A percentile compares a stretch with the other conserved stretches of the same genome.
These are phyloP conservation scores for Actinopyga echinites DNA, from an alignment of 53 echinoderm and acorn worm species.

Conservation along the genomic window DNA sequence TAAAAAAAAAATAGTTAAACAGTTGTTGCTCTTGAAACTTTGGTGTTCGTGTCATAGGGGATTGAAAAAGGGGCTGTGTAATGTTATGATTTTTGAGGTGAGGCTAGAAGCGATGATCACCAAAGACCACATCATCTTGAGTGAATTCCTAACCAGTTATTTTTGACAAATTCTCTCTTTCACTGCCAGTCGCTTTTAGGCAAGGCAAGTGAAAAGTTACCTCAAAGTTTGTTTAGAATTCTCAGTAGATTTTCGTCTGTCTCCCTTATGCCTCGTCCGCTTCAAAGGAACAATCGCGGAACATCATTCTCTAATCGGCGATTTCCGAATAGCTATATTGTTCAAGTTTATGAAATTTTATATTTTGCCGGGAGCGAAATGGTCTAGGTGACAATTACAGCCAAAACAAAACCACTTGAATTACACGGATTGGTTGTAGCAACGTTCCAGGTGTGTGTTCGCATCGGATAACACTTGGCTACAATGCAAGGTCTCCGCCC, in stretches of 20 bases:
- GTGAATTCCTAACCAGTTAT: too few relatives aligned
- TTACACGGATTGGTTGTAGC: conserved; percentile 30
- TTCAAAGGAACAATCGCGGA: conserved; percentile 16
- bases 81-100: too few relatives aligned
- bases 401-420: conserved; percentile 31
- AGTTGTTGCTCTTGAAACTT: too few relatives aligned
- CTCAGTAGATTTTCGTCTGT: conserved; percentile 3
- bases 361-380: conserved; percentile 4
- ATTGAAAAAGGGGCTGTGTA: too few relatives aligned
- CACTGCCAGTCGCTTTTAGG: background rate
- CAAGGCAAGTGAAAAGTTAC: conserved; percentile 28
- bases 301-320: conserved; percentile 30
- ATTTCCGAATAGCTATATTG: conserved; percentile 38
- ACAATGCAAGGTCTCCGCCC: conserved; percentile 40
- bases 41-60: too few relatives aligned
- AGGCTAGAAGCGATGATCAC: too few relatives aligned
- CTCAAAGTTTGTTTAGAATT: conserved; percentile 41
- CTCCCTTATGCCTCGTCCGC: conserved; percentile 6
- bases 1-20: too few relatives aligned
- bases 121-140: too few relatives aligned
- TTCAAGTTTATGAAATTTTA: conserved; percentile 38
- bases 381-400: conserved; percentile 28
- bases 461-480: conserved; percentile 5
- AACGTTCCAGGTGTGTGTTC: conserved; percentile 19
- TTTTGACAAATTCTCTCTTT: background rate